phyloP scores from a whole-genome alignment of 2,888 invertebrate genomes.

The Empis livida region DNA sequence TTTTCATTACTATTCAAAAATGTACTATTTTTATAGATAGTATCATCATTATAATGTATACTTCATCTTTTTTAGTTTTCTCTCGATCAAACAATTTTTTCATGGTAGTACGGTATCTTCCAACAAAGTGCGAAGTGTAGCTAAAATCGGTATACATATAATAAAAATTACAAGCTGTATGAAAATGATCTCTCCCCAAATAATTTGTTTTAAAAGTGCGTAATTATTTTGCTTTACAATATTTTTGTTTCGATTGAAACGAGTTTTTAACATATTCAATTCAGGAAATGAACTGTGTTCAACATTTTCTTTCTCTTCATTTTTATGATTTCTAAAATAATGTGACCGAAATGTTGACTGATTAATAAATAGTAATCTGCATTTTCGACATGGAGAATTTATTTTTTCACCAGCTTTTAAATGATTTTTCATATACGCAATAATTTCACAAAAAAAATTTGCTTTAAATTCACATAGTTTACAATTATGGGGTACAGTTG shows the following conservation, averaged over 20 bases:
- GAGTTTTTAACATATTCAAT: neutral
- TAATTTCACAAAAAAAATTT: neutral
- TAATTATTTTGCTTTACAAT: neutral
- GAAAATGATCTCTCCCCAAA: neutral
- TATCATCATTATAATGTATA: neutral
- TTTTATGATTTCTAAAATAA: neutral
- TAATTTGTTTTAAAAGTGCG: neutral
- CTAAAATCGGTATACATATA: neutral
- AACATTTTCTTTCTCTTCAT: neutral
- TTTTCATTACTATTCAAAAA: neutral
- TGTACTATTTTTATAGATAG: neutral
- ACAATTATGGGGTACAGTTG: neutral
- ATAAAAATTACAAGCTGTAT: neutral
- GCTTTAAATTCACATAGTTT: neutral
- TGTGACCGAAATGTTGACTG: neutral
- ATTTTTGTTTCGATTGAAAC: neutral
- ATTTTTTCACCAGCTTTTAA: neutral
- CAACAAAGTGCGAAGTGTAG: neutral
- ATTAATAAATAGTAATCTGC: neutral
- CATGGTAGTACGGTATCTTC: neutral
- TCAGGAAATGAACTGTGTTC: neutral
- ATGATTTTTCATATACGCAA: neutral
- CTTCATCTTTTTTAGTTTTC: neutral
- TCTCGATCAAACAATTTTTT: neutral
- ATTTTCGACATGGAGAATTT: neutral